phyloP scores from a whole-genome alignment of 2,113 vertebrate genomes.

The Hyperopisus bebe region DNA sequence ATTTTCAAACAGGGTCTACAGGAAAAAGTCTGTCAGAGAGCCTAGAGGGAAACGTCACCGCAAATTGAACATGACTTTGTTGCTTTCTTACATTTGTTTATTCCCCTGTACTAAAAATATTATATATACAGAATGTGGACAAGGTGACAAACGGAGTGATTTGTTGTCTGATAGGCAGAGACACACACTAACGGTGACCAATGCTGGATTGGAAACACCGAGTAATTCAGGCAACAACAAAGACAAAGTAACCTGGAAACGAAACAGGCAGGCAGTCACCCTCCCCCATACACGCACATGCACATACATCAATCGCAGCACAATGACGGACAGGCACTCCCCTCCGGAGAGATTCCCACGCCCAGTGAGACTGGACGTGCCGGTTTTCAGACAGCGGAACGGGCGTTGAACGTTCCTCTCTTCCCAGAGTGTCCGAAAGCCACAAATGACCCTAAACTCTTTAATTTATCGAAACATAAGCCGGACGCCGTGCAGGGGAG shows the following conservation, averaged over 20 bases:
- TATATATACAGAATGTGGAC: neutral
- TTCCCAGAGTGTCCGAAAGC: neutral
- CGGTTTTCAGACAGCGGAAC: slow-evolving; percentile 20
- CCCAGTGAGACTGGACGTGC: slow-evolving; percentile 40
- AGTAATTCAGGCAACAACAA: neutral
- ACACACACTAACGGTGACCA: neutral
- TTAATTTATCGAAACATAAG: neutral
- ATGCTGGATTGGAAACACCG: neutral
- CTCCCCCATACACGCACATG: slow-evolving; percentile 16
- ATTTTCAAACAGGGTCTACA: neutral
- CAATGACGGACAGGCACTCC: neutral
- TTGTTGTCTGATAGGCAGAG: neutral
- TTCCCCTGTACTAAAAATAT: neutral
- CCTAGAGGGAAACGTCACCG: neutral
- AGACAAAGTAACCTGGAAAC: neutral
- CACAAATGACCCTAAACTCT: neutral
- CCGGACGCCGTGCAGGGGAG: neutral
- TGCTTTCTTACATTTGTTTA: neutral
- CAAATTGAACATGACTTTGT: neutral
- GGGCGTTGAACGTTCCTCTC: neutral
- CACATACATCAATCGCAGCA: neutral
- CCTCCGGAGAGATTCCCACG: slow-evolving; percentile 1
- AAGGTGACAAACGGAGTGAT: neutral
- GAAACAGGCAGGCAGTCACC: neutral
- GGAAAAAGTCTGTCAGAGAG: neutral